A percentile compares a stretch with the other conserved stretches of the same genome.
Evolutionary conservation across 2,797 vertebrate species (phyloP).

Genomic region (Sylvia borin): DNA sequence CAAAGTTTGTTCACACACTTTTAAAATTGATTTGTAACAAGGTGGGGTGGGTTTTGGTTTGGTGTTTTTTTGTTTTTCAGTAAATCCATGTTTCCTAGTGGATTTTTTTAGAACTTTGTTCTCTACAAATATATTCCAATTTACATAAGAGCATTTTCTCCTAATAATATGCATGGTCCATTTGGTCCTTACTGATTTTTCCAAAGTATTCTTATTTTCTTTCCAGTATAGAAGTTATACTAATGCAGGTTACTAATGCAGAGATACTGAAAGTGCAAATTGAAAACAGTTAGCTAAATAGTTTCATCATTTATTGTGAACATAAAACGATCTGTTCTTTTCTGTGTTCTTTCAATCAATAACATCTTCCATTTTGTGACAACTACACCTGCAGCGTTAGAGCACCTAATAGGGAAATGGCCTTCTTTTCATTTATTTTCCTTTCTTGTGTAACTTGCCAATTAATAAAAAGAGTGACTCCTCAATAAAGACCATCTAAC

Average conservation of each 20-base stretch:
- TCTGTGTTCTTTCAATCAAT: conserved; percentile 16
- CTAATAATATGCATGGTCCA: not conserved
- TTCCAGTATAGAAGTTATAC: not conserved
- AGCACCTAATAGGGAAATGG: not conserved
- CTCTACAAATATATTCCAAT: not conserved
- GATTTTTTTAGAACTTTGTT: not conserved
- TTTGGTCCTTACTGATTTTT: conserved; percentile 30
- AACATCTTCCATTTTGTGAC: not conserved
- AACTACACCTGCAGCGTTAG: not conserved
- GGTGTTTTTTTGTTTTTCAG: too few species aligned
- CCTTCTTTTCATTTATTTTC: not conserved
- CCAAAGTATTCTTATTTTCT: not conserved
- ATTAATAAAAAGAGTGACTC: not conserved
- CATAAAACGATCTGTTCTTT: not conserved
- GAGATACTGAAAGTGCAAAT: conserved; percentile 27
- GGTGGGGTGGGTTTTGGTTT: not conserved
- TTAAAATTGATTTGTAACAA: not conserved
- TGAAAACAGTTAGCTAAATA: conserved; percentile 27
- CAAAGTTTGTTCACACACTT: not conserved
- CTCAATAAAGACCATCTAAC: not conserved
- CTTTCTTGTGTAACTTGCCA: not conserved
- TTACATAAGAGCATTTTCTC: not conserved
- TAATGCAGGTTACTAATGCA: not conserved
- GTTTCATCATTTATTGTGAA: conserved; percentile 24
- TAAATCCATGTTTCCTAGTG: not conserved